Conservation (phyloP, 2,113 vertebrate species). For the Pituophis catenifer region DNA sequence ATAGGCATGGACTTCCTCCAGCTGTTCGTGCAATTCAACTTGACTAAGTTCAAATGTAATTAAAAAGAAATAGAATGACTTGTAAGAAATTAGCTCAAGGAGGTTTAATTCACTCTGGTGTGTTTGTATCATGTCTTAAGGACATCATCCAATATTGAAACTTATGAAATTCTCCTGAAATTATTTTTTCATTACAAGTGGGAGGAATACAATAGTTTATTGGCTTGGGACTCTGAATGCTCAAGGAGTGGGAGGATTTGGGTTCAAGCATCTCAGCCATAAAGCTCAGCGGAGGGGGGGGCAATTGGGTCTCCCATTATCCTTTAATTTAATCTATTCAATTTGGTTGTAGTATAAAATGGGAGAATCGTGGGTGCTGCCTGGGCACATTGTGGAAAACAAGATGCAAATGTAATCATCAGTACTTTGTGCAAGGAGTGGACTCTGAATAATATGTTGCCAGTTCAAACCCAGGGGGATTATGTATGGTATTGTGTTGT, state of each 20-base stretch:
- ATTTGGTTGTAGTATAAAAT: not conserved
- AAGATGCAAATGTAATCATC: not conserved
- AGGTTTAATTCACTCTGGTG: not conserved
- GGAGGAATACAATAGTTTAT: not conserved
- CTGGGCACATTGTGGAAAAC: not conserved
- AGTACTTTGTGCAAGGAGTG: not conserved
- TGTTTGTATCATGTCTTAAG: not conserved
- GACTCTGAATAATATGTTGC: not conserved
- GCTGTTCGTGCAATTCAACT: not conserved
- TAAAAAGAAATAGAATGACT: not conserved
- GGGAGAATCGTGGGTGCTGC: too few relatives aligned
- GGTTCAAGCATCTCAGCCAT: not conserved
- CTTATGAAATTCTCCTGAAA: not conserved
- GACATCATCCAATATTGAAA: not conserved
- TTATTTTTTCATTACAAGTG: not conserved
- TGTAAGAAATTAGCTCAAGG: not conserved
- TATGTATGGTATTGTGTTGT: not conserved
- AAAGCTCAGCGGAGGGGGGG: not conserved
- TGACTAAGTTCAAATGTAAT: not conserved
- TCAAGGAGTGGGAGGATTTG: not conserved
- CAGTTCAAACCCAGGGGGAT: not conserved
- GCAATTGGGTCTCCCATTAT: not conserved
- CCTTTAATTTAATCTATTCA: not conserved
- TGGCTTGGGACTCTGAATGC: not conserved
- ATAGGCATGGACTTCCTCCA: not conserved